These are phyloP conservation scores for Rhinoraja longicauda DNA, from an alignment of 2,797 vertebrate genomes.

Conservation along the genomic window DNA sequence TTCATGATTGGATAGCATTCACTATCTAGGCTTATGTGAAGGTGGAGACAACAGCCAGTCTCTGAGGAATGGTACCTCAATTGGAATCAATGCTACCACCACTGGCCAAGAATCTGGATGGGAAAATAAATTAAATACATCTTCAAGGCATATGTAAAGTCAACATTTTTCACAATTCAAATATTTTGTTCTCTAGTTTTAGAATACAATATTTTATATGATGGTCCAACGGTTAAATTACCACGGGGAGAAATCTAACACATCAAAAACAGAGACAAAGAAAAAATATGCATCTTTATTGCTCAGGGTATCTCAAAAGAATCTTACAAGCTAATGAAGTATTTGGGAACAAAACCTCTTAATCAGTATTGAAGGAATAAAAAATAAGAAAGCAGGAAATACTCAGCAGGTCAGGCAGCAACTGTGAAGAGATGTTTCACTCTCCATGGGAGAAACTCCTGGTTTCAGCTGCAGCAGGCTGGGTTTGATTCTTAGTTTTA, in stretches of 20 bases:
- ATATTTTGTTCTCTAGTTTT: background rate
- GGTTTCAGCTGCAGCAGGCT: too few relatives aligned
- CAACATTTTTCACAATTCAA: background rate
- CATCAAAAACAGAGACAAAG: background rate
- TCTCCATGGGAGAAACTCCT: too few relatives aligned
- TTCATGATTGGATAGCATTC: conserved; percentile 19
- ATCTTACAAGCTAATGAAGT: background rate
- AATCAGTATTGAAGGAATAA: background rate
- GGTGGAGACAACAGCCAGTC: background rate
- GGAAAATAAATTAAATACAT: background rate
- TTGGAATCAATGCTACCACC: background rate
- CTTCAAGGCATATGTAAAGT: background rate
- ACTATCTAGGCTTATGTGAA: background rate
- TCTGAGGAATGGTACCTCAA: background rate
- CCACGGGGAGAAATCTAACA: background rate
- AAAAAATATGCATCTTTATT: background rate
- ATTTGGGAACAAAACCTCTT: background rate
- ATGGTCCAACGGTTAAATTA: background rate
- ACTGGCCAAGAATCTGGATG: background rate
- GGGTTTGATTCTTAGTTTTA: too few relatives aligned
- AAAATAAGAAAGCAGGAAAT: too few relatives aligned
- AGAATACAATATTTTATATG: background rate
- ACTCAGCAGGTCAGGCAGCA: too few relatives aligned
- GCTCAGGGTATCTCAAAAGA: background rate
- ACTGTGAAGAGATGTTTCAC: too few relatives aligned